A percentile compares a stretch with the other conserved stretches of the same genome.
Conservation (phyloP, 2,888 invertebrate genomes). For the Nephrocerus scutellatus region DNA sequence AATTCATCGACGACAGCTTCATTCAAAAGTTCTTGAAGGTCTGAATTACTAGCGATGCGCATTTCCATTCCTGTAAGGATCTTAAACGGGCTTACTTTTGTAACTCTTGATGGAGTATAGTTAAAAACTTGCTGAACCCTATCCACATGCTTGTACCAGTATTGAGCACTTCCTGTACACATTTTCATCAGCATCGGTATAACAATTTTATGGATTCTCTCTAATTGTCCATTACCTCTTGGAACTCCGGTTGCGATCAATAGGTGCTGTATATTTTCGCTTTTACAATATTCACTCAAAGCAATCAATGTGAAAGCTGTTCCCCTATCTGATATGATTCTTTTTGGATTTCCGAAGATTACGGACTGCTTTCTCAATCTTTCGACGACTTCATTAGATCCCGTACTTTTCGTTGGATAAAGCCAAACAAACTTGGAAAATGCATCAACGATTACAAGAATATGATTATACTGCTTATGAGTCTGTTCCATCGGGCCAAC, state of each 20-base stretch:
- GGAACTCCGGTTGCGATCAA: slow-evolving; percentile 30
- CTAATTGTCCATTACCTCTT: slow-evolving; percentile 37
- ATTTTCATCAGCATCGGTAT: slow-evolving; percentile 37
- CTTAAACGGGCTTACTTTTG: neutral
- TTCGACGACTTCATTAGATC: slow-evolving; percentile 28
- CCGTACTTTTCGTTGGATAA: slow-evolving; percentile 29
- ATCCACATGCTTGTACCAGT: slow-evolving; percentile 29
- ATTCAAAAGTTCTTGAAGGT: too few species aligned
- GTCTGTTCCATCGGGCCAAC: slow-evolving; percentile 34
- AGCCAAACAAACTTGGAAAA: slow-evolving; percentile 39
- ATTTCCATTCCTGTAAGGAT: too few species aligned
- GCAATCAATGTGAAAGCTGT: slow-evolving; percentile 36
- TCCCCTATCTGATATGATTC: slow-evolving; percentile 39
- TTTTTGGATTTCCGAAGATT: slow-evolving; percentile 23
- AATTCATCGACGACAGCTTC: neutral
- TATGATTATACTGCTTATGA: slow-evolving; percentile 34
- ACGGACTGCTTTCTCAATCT: slow-evolving; percentile 22
- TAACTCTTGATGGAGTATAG: slow-evolving; percentile 1
- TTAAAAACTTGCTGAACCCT: slow-evolving; percentile 22
- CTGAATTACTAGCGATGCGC: too few species aligned
- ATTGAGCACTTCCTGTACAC: slow-evolving; percentile 27
- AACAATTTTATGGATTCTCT: slow-evolving; percentile 32
- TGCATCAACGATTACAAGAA: slow-evolving; percentile 34
- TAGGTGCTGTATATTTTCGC: slow-evolving; percentile 28
- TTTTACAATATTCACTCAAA: slow-evolving; percentile 34